A percentile compares a stretch with the other conserved stretches of the same genome.
Evolutionary conservation across 1,140 invertebrate species (phyloP).

Genomic region (Drosophila pruinosa): DNA sequence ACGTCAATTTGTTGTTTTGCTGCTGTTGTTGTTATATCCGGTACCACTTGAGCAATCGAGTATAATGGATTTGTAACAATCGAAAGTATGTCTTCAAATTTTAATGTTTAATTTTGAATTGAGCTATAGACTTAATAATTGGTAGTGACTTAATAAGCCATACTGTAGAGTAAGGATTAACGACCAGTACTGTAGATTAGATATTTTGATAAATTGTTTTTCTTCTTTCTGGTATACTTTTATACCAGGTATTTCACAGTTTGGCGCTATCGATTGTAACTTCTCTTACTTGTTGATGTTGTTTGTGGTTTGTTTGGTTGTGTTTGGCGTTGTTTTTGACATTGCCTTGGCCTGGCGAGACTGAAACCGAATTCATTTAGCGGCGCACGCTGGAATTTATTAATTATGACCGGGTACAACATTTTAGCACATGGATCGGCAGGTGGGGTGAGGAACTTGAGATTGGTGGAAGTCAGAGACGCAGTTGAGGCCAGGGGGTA

Average conservation of each 20-base stretch:
- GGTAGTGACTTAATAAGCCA: too few species aligned
- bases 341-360: conserved; percentile 44
- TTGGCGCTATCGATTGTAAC: background rate
- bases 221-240: background rate
- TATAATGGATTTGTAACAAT: background rate
- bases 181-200: too few species aligned
- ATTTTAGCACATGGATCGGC: conserved; percentile 41
- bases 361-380: conserved; percentile 43
- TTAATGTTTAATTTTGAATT: background rate
- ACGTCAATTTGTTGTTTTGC: conserved; percentile 73
- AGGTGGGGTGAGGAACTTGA: background rate
- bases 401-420: conserved; percentile 63
- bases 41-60: background rate
- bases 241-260: background rate
- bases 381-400: conserved; percentile 79
- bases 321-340: conserved; percentile 37
- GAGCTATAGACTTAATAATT: too few species aligned
- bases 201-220: background rate
- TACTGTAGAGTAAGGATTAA: too few species aligned
- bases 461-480: background rate
- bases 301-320: conserved; percentile 42
- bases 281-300: background rate
- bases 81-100: background rate
- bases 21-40: conserved; percentile 1
- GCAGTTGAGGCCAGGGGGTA: background rate